phyloP scores from a whole-genome alignment of 2,113 vertebrate genomes.

The Oreochromis spilurus region DNA sequence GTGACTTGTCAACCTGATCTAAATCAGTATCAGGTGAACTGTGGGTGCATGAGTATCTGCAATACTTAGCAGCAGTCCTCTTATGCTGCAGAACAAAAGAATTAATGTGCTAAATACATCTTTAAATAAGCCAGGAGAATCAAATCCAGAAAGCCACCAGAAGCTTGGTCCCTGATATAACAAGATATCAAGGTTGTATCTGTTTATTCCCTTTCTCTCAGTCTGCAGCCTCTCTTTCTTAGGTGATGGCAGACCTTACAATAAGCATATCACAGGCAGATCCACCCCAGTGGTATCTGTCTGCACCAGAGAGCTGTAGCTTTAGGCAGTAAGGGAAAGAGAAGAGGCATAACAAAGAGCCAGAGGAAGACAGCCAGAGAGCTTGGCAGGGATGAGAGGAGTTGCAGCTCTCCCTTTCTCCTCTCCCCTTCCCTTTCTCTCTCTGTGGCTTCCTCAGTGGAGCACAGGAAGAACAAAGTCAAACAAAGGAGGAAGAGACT shows the following conservation, averaged over 20 bases:
- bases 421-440: background rate
- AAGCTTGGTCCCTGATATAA: background rate
- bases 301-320: constrained; percentile 54
- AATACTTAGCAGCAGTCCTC: background rate
- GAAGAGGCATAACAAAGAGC: constrained; percentile 55
- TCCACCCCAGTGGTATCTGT: constrained; percentile 46
- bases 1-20: constrained; percentile 38
- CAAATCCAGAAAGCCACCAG: background rate
- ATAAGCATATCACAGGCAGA: constrained; percentile 57
- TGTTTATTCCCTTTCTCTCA: constrained; percentile 12
- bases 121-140: background rate
- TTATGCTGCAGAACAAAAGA: constrained; percentile 35
- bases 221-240: constrained; percentile 22
- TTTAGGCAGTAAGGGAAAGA: constrained; percentile 34
- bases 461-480: constrained; percentile 51
- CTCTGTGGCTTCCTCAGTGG: constrained; percentile 17
- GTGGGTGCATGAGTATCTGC: constrained; percentile 45
- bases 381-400: constrained; percentile 55
- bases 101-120: background rate
- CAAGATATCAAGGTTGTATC: background rate
- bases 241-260: constrained; percentile 58
- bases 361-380: constrained; percentile 50
- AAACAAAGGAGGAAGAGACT: constrained; percentile 40
- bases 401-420: constrained; percentile 11
- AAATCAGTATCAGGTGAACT: constrained; percentile 57